Percentiles rank a stretch among this genome's conserved stretches.
phyloP scores from a whole-genome alignment of 2,113 vertebrate species.

The Nannobrachium achirus region DNA sequence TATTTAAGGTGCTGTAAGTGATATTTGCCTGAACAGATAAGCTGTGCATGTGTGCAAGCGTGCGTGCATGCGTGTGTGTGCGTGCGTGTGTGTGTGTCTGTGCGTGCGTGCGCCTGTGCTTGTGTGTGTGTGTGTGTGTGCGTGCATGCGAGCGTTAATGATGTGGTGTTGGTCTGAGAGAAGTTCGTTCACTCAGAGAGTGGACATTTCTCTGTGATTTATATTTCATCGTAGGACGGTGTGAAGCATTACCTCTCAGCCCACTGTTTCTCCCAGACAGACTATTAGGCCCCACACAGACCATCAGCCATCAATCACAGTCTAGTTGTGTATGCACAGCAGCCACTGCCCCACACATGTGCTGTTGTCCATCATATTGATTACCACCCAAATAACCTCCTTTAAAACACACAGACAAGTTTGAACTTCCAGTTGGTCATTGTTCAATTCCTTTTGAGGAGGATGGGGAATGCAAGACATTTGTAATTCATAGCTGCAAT shows the following conservation, averaged over 20 bases:
- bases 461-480: too few species aligned
- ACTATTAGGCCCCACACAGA: constrained; percentile 16
- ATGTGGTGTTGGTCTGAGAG: too few species aligned
- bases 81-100: too few species aligned
- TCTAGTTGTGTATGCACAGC: constrained; percentile 16
- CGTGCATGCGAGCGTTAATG: too few species aligned
- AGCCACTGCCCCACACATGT: constrained; percentile 15
- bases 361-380: constrained; percentile 21
- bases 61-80: too few species aligned
- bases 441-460: too few species aligned
- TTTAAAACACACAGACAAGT: not conserved
- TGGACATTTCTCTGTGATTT: not conserved
- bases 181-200: not conserved
- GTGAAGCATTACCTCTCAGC: not conserved
- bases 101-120: too few species aligned
- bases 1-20: too few species aligned
- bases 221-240: too few species aligned
- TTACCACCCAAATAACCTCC: constrained; percentile 14
- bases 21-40: too few species aligned
- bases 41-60: too few species aligned
- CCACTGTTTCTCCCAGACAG: constrained; percentile 2
- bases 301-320: constrained; percentile 29
- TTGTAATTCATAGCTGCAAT: not conserved
- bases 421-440: not conserved
- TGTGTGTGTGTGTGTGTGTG: too few species aligned